Evolutionary conservation across 1,140 invertebrate species (phyloP), one percentile per base, ranked within the genome.

Genomic region (Calycopis cecrops): DNA sequence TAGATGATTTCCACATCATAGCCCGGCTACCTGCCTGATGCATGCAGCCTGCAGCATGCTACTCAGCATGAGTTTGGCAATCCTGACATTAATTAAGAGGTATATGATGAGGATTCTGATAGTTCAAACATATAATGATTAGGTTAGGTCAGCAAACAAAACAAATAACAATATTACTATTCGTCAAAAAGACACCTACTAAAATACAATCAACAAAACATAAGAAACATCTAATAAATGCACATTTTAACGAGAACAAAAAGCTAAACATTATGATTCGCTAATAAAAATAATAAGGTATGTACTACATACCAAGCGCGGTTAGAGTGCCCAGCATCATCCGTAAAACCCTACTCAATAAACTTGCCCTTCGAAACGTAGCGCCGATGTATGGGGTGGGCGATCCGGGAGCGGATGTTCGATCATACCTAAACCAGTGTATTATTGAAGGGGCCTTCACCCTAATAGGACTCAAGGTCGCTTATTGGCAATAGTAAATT

Each of bases 321-420:
- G 40, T 28, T 28, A 28, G 21, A 28, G 40, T 16, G 16, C 14
- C 12, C 14, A 44, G 40, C 12, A 9, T 44, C 9, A n/a, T n/a
- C 40, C 4, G 40, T 17, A 16, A 44, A 44, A 44, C 17, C 40
- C 40, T 44, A 44, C 40, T 16, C 14, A 44, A 16, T 44, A 12
- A 16, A 44, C 40, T 16, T 16, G 21, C 52, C 38, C 14, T 35
- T 21, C 51, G 48, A 48, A 60, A 8, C 48, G 38, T 48, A 40
- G 44, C 48, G 51, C 33, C 16, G 9, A 54, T 52, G 52, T 58
- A 48, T 50, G 52, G 53, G 64, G 55, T 60, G 58, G 35, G 53
- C 52, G 44, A 37, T 44, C 59, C 59, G 67, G 58, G 44, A 42
- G 49, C 59, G 62, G 67, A 60, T 58, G 61, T 64, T 64, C 60